Evolutionary conservation across 2,113 vertebrate species (phyloP).

Genomic region (Nerophis lumbriciformis): DNA sequence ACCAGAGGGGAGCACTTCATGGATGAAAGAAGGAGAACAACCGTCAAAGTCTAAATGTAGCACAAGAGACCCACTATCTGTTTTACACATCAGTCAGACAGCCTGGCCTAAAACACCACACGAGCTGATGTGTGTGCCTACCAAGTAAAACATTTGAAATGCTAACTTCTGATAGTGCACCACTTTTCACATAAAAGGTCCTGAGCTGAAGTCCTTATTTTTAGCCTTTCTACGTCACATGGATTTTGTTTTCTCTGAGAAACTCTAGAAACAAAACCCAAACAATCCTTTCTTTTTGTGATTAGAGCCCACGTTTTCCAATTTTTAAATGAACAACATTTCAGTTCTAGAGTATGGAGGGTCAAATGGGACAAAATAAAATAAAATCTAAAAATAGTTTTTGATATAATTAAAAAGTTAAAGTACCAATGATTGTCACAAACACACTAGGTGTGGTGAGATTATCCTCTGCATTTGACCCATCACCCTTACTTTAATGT

Average conservation of each 20-base stretch:
- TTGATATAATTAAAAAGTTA: too few relatives aligned
- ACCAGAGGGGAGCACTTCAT: constrained; percentile 13
- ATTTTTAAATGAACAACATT: neutral
- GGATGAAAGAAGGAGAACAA: constrained; percentile 24
- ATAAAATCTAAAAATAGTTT: too few relatives aligned
- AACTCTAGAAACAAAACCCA: constrained; percentile 3
- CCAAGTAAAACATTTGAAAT: constrained; percentile 46
- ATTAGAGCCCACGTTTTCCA: too few relatives aligned
- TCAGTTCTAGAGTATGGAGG: neutral
- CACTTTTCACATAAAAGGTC: constrained; percentile 9
- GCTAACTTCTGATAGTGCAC: constrained; percentile 23
- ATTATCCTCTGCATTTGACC: too few relatives aligned
- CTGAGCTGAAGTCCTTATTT: constrained; percentile 20
- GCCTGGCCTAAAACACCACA: constrained; percentile 23
- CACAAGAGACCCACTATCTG: constrained; percentile 38
- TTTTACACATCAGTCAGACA: constrained; percentile 49
- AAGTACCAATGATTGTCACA: too few relatives aligned
- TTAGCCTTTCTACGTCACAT: constrained; percentile 10
- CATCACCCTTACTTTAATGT: too few relatives aligned
- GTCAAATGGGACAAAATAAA: too few relatives aligned
- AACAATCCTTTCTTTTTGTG: neutral
- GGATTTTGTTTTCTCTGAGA: constrained; percentile 26
- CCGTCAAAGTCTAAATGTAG: constrained; percentile 7
- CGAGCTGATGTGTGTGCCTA: constrained; percentile 24
- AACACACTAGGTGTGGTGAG: too few relatives aligned